Evolutionary conservation across 2,888 invertebrate genomes (phyloP), one percentile per base, ranked within the genome.

Genomic region (Sesamia inferens): DNA sequence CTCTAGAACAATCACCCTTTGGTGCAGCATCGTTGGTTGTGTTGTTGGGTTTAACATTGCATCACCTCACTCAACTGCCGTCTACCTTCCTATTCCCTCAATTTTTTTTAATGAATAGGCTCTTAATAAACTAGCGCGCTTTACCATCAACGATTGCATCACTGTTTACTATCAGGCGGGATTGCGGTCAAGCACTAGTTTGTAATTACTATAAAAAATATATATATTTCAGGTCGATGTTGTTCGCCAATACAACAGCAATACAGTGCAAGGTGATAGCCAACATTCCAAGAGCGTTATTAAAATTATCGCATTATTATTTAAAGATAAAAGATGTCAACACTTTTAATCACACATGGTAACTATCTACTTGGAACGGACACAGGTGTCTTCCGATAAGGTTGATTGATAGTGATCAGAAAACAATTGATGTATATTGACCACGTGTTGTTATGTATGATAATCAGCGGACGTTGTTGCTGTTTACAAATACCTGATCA

Each of bases 401-500:
- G 55, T 51, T 64, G 24, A 59, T 67, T 54, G 81, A 81, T 76
- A 80, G 62, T 71, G 63, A 81, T 44, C 81, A 55, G 81, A 81
- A 84, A 67, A 81, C 84, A 81, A 84, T 84, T 66, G 65, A 65
- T 58, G 11, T 22, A 47, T 63, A 71, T 69, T 57, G 61, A 67
- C 69, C 57, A 72, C 67, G 67, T 83, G 66, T 79, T 66, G 31
- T 44, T 65, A 31, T 22, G 24, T 64, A 76, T 81, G 66, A 69
- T 81, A 81, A 80, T 81, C 57, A 71, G 66, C 5, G 24, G 51
- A 63, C 48, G 81, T 81, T 84, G 81, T 81, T 63, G 47, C 48
- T 71, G 81, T 81, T 80, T 68, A 68, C 69, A 31, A 47, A n/a
- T 24, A 1, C n/a, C 10, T 22, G 64, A 54, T 39, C 84, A 81